A percentile compares a stretch with the other conserved stretches of the same genome.
These are phyloP conservation scores for Octonoba sinensis DNA, from an alignment of 2,888 invertebrate species.

Conservation along the genomic window DNA sequence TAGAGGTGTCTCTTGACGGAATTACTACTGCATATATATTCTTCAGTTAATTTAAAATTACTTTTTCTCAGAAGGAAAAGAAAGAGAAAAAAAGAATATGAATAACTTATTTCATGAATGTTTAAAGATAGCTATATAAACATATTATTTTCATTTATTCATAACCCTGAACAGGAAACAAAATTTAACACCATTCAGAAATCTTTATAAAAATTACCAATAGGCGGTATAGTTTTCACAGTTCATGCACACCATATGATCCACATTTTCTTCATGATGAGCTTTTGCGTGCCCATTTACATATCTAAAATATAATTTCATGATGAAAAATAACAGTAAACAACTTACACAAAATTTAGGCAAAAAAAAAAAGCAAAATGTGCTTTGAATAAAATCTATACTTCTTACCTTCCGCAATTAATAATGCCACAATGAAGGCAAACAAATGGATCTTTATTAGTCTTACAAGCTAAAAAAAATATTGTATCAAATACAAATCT, in stretches of 20 bases:
- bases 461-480: conserved; percentile 70
- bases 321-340: neutral
- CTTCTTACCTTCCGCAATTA: conserved; percentile 77
- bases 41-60: no score
- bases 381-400: neutral
- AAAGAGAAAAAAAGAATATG: no score
- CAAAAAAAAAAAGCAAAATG: neutral
- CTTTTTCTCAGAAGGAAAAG: no score
- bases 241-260: conserved; percentile 83
- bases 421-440: conserved; percentile 82
- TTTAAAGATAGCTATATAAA: no score
- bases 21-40: no score
- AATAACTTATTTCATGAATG: no score
- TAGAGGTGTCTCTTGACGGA: no score
- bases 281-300: conserved; percentile 82
- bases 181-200: neutral
- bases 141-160: neutral
- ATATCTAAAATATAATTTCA: conserved; percentile 74
- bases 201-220: conserved; percentile 76
- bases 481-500: no score
- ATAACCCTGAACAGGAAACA: neutral
- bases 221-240: conserved; percentile 81
- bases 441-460: conserved; percentile 79
- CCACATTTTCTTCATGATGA: conserved; percentile 77
- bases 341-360: conserved; percentile 2